Evolutionary conservation across 2,888 invertebrate genomes (phyloP).

Genomic region (Lordiphosa andalusiaca): DNA sequence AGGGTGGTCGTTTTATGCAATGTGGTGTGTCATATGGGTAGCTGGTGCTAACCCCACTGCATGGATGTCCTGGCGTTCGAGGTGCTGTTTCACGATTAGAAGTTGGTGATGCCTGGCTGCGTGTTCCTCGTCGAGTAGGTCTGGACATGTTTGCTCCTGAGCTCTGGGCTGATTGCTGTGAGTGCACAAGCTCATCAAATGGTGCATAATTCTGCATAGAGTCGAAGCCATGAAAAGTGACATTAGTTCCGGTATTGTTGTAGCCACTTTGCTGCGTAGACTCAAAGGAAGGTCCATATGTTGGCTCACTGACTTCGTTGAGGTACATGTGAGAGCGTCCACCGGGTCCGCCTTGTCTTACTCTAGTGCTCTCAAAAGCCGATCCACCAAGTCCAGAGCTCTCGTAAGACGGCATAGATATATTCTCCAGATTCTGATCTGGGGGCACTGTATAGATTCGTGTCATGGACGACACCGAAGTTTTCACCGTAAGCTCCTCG

Average conservation of each 20-base stretch:
- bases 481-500: conserved; percentile 7
- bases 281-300: conserved; percentile 20
- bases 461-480: conserved; percentile 21
- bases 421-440: background rate
- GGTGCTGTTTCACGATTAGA: background rate
- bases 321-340: conserved; percentile 12
- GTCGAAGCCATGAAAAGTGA: conserved; percentile 33
- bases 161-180: background rate
- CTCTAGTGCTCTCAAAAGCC: conserved; percentile 1
- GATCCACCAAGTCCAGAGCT: conserved; percentile 7
- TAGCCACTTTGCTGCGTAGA: conserved; percentile 8
- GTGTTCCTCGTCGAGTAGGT: conserved; percentile 3
- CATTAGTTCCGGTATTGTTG: background rate
- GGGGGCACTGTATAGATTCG: background rate
- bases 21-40: conserved; percentile 17
- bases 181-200: conserved; percentile 33
- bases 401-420: background rate
- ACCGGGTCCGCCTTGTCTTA: background rate
- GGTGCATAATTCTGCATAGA: conserved; percentile 51
- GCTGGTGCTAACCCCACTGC: conserved; percentile 13
- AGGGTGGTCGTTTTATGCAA: conserved; percentile 10
- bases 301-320: conserved; percentile 21
- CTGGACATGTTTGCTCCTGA: conserved; percentile 4
- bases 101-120: background rate
- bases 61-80: conserved; percentile 3